Evolutionary conservation across 2,113 vertebrate species (phyloP), one percentile per base, ranked within the genome.

Genomic region (Aegotheles bennettii): DNA sequence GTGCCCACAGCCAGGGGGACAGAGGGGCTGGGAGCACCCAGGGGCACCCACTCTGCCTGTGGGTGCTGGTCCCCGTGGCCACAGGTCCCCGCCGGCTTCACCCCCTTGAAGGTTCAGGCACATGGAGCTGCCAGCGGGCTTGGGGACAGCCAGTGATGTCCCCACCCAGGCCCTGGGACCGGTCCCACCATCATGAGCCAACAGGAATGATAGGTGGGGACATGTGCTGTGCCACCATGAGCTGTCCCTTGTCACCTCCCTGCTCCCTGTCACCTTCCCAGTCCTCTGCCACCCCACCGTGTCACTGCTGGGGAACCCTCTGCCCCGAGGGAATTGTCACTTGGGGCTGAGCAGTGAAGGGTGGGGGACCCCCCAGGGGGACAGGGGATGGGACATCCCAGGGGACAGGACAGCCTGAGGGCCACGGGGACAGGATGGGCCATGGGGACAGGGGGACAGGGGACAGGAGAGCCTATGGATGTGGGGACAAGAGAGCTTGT

Each of bases 91-190:
- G 65, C 42, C 36, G 79, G 23, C 40, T 50, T 70, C 6, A 3
- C 33, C n/a, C 70, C 47, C 3, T 1, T 4, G 56, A 33, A 6
- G 48, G n/a, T 9, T 14, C 26, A 26, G 18, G 28, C 40, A 11
- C 69, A 10, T 2, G 1, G 12, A 68, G 67, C 15, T 5, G 3
- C 1, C 15, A 45, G 71, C 9, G 1, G 13, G 53, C 28, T 2
- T 35, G 20, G 65, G 65, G 56, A 57, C 78, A 14, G 36, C 4
- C 85, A 14, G 54, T 5, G 4, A 7, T 43, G 79, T 42, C 87
- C 74, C 70, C 83, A 10, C 24, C 0, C 1, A 12, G 36, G 16
- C 24, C 17, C 28, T 6, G 20, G 36, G 40, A 47, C 23, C 20
- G 31, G 43, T 51, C 85, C 29, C 2, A 1, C 17, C 1, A 0